phyloP scores from a whole-genome alignment of 2,797 vertebrate species.

The Cyprinodon diabolis region DNA sequence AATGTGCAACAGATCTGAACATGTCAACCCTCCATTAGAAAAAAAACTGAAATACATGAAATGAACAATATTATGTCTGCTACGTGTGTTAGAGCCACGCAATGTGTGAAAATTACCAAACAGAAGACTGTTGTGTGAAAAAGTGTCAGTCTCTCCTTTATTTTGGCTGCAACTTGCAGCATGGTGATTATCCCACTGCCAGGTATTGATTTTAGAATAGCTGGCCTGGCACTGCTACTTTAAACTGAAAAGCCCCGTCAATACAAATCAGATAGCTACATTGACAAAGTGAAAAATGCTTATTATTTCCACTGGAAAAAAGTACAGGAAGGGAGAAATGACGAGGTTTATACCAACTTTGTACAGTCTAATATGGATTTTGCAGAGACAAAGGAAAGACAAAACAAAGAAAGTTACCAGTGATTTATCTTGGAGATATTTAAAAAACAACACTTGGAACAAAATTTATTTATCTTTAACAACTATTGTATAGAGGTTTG shows the following conservation, averaged over 20 bases:
- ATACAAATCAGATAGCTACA: constrained; percentile 57
- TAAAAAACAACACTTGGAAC: background rate
- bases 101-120: background rate
- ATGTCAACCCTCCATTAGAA: too few species aligned
- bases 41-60: background rate
- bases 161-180: constrained; percentile 26
- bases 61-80: background rate
- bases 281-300: constrained; percentile 58
- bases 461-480: background rate
- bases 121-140: background rate
- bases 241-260: constrained; percentile 50
- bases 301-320: constrained; percentile 43
- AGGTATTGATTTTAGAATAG: constrained; percentile 60
- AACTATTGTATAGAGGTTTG: background rate
- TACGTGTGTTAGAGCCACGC: background rate
- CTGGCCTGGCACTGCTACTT: constrained; percentile 35
- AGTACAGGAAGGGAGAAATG: background rate
- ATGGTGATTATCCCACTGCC: constrained; percentile 50
- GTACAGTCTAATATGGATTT: background rate
- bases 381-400: background rate
- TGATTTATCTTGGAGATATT: background rate
- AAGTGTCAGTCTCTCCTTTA: constrained; percentile 7
- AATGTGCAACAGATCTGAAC: too few species aligned
- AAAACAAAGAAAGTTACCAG: background rate
- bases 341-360: constrained; percentile 3